Evolutionary conservation across 2,888 invertebrate species (phyloP).

Genomic region (Ceramica pisi): DNA sequence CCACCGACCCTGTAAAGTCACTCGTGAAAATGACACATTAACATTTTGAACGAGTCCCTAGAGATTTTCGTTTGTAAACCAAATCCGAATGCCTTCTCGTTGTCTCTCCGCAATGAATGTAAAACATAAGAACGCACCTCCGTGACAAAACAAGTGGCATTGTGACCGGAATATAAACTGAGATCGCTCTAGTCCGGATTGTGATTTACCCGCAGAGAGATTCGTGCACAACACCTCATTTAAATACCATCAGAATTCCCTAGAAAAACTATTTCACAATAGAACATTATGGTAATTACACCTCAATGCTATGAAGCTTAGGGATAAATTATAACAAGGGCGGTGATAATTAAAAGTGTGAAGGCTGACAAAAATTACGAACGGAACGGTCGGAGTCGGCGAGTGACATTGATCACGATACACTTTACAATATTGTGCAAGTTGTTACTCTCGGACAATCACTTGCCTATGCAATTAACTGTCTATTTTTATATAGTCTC

Average conservation of each 20-base stretch:
- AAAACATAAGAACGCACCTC: constrained; percentile 49
- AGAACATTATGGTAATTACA: constrained; percentile 50
- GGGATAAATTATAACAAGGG: constrained; percentile 58
- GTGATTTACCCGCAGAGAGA: constrained; percentile 33
- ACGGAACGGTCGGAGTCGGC: constrained; percentile 68
- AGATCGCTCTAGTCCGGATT: constrained; percentile 24
- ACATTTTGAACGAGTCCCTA: constrained; percentile 21
- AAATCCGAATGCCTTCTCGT: constrained; percentile 29
- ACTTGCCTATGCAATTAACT: constrained; percentile 42
- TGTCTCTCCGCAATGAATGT: constrained; percentile 48
- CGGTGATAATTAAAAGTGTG: constrained; percentile 60
- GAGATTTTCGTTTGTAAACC: constrained; percentile 34
- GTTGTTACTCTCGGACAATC: constrained; percentile 42
- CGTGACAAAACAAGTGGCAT: constrained; percentile 41
- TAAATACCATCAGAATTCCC: constrained; percentile 29
- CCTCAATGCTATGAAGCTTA: constrained; percentile 51
- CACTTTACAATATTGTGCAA: constrained; percentile 53
- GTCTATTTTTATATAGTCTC: constrained; percentile 39
- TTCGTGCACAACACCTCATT: constrained; percentile 49
- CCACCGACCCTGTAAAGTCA: constrained; percentile 26
- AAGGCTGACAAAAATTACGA: constrained; percentile 74
- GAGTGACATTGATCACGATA: constrained; percentile 65
- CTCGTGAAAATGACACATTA: constrained; percentile 35
- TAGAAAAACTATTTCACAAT: constrained; percentile 53
- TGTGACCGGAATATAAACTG: constrained; percentile 63